phyloP scores from a whole-genome alignment of 2,888 invertebrate species.

The Drosophila birchii region DNA sequence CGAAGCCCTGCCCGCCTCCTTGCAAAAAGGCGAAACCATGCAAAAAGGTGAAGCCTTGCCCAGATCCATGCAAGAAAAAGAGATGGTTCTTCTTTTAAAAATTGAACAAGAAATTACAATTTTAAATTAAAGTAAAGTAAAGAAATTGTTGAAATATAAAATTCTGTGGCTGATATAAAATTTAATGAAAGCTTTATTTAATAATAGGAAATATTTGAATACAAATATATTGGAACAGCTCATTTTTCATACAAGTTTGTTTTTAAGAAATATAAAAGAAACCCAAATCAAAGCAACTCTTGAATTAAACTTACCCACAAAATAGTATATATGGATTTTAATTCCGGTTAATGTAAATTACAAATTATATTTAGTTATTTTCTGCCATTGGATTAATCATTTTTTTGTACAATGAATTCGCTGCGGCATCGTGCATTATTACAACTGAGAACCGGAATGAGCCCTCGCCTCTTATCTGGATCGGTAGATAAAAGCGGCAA shows the following conservation, averaged over 20 bases:
- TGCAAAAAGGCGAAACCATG: background rate
- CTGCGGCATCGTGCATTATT: background rate
- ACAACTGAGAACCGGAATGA: background rate
- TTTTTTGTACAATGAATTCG: background rate
- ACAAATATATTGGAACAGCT: too few relatives aligned
- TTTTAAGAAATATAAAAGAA: background rate
- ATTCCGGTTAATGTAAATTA: background rate
- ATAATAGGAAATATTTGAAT: too few relatives aligned
- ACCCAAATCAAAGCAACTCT: constrained; percentile 1
- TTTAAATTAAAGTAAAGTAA: background rate
- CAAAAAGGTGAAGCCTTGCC: background rate
- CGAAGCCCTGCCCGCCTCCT: background rate
- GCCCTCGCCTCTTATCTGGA: background rate
- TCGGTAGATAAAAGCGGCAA: background rate
- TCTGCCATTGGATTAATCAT: background rate
- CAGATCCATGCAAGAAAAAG: constrained; percentile 1
- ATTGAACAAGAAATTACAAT: too few relatives aligned
- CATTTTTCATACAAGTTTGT: too few relatives aligned
- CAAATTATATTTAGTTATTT: background rate
- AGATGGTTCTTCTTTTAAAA: background rate
- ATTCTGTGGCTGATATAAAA: background rate
- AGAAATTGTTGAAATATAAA: background rate
- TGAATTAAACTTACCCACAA: background rate
- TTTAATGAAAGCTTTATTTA: background rate
- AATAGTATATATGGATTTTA: background rate